phyloP scores from a whole-genome alignment of 2,113 vertebrate genomes.

The Cygnus atratus region DNA sequence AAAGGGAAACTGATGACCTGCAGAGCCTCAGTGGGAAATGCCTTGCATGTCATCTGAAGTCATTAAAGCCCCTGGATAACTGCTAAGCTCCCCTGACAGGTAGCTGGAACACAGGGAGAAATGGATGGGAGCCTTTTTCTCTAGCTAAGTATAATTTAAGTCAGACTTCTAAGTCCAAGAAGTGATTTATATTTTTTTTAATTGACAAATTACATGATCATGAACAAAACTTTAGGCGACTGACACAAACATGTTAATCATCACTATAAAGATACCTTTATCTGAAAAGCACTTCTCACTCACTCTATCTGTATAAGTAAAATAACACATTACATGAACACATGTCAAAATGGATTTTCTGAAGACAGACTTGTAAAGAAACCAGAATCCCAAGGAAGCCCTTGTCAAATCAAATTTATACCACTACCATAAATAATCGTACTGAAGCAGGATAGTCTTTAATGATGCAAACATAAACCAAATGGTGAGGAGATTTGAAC shows the following conservation, averaged over 20 bases:
- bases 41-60: neutral
- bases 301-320: neutral
- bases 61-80: neutral
- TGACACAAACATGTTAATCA: neutral
- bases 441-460: neutral
- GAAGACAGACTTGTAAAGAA: neutral
- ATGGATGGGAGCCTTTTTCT: neutral
- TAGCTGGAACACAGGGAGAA: rapidly evolving
- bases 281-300: neutral
- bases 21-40: neutral
- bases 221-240: neutral
- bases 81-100: neutral
- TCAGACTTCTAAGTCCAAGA: neutral
- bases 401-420: neutral
- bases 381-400: neutral
- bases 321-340: neutral
- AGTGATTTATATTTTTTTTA: neutral
- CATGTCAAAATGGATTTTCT: neutral
- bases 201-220: neutral
- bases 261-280: neutral
- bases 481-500: neutral
- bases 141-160: neutral
- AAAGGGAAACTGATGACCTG: neutral
- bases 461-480: neutral
- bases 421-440: neutral